These are phyloP conservation scores for Plectrocnemia conspersa DNA, from an alignment of 1,140 invertebrate genomes.

Conservation along the genomic window DNA sequence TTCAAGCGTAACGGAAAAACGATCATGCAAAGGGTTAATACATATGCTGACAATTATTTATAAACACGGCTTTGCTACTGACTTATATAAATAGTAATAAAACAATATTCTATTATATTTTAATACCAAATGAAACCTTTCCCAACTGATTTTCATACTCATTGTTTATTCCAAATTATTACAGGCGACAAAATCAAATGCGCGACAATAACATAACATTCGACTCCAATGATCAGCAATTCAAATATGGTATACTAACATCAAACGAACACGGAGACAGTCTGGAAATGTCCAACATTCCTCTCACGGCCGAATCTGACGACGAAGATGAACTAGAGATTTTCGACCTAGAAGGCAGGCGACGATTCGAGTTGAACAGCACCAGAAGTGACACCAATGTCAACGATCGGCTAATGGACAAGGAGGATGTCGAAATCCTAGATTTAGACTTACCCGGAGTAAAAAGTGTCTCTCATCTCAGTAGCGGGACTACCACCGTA, in stretches of 20 bases:
- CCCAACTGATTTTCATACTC: too few relatives aligned
- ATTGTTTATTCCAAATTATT: too few relatives aligned
- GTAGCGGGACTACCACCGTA: not conserved
- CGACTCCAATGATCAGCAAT: conserved; percentile 25
- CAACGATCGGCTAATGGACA: conserved; percentile 14
- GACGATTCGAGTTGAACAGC: conserved; percentile 10
- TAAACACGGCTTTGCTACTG: too few relatives aligned
- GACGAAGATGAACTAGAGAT: conserved; percentile 32
- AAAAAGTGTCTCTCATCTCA: not conserved
- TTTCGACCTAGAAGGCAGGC: conserved; percentile 30
- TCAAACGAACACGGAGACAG: conserved; percentile 27
- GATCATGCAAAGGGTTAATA: too few relatives aligned
- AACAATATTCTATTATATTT: too few relatives aligned
- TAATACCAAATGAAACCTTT: too few relatives aligned
- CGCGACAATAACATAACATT: conserved; percentile 11
- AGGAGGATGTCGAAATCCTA: conserved; percentile 30
- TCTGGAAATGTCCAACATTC: conserved; percentile 27
- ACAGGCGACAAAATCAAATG: conserved; percentile 17
- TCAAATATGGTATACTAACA: conserved; percentile 31
- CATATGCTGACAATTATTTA: not conserved
- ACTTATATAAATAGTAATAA: too few relatives aligned
- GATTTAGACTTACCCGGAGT: conserved; percentile 28
- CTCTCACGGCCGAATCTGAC: conserved; percentile 22
- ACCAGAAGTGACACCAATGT: not conserved
- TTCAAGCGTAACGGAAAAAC: too few relatives aligned